Percentiles rank a stretch among this genome's conserved stretches.
Evolutionary conservation across 2,888 invertebrate species (phyloP).

Genomic region (Platypus cylindrus): DNA sequence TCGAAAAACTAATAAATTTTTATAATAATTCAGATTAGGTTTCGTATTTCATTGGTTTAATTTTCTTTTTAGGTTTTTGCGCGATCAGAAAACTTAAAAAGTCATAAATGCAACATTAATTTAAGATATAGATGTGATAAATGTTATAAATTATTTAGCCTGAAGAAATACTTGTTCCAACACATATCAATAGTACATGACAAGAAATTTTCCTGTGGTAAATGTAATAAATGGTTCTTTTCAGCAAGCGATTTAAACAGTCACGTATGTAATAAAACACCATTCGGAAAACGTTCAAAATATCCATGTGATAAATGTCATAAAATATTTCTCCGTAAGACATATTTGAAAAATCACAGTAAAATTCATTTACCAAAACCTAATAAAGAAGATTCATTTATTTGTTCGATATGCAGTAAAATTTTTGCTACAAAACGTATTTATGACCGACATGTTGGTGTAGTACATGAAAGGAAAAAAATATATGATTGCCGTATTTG

Average conservation of each 20-base stretch:
- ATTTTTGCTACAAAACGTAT: conserved; percentile 6
- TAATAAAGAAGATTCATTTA: conserved; percentile 4
- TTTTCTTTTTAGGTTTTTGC: conserved; percentile 32
- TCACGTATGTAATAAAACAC: conserved; percentile 23
- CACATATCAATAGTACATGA: conserved; percentile 32
- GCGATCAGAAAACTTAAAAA: conserved; percentile 33
- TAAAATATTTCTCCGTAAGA: conserved; percentile 22
- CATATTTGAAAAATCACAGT: conserved; percentile 24
- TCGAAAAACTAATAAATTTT: no score
- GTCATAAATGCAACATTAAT: conserved; percentile 27
- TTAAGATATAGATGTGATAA: conserved; percentile 20
- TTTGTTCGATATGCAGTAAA: conserved; percentile 10
- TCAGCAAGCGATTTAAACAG: conserved; percentile 20
- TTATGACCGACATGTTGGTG: conserved; percentile 29
- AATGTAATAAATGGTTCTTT: conserved; percentile 23
- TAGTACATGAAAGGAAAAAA: conserved; percentile 24
- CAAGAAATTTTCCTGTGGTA: conserved; percentile 22
- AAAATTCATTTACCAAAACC: conserved; percentile 17
- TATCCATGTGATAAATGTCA: conserved; percentile 24
- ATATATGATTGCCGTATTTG: conserved; percentile 22
- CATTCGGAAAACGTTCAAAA: conserved; percentile 18
- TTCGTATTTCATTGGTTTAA: no score
- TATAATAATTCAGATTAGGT: no score
- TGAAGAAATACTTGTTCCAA: conserved; percentile 36
- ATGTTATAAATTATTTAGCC: conserved; percentile 32